A percentile compares a stretch with the other conserved stretches of the same genome.
Conservation (phyloP, 2,797 vertebrate species). For the Hemitrygon akajei region DNA sequence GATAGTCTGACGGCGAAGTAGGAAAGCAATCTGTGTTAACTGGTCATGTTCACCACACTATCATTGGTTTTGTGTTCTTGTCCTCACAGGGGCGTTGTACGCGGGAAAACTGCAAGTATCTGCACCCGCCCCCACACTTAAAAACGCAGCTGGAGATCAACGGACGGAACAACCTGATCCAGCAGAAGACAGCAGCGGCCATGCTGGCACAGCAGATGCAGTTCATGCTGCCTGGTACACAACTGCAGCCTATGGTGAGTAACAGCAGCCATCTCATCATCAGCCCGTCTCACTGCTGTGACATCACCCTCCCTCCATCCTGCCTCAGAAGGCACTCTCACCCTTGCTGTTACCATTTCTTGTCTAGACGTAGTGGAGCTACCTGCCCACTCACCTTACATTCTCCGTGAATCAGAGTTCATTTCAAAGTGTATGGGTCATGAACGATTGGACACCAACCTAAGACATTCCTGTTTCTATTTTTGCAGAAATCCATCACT, state of each 20-base stretch:
- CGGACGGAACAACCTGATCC: conserved; percentile 94
- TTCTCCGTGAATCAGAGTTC: neutral
- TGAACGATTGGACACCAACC: too few species aligned
- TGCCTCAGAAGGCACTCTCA: neutral
- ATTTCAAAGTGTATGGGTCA: neutral
- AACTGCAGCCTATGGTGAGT: conserved; percentile 89
- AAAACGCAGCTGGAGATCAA: conserved; percentile 97
- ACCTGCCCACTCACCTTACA: neutral
- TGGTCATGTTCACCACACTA: too few species aligned
- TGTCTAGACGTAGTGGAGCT: neutral
- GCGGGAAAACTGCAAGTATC: conserved; percentile 96
- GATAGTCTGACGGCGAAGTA: neutral
- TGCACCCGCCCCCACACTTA: conserved; percentile 92
- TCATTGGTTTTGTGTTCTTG: conserved; percentile 34
- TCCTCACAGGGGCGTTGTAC: conserved; percentile 80
- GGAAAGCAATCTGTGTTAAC: too few species aligned
- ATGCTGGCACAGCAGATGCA: conserved; percentile 98
- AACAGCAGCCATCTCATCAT: neutral
- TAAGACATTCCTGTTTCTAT: too few species aligned
- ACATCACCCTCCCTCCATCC: neutral
- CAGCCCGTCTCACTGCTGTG: neutral
- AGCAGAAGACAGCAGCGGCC: conserved; percentile 89
- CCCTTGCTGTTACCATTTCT: neutral
- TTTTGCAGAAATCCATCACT: neutral
- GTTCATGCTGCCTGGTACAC: conserved; percentile 85